A percentile compares a stretch with the other conserved stretches of the same genome.
These are phyloP conservation scores for Alcedo atthis DNA, from an alignment of 2,797 vertebrate genomes.

Conservation along the genomic window DNA sequence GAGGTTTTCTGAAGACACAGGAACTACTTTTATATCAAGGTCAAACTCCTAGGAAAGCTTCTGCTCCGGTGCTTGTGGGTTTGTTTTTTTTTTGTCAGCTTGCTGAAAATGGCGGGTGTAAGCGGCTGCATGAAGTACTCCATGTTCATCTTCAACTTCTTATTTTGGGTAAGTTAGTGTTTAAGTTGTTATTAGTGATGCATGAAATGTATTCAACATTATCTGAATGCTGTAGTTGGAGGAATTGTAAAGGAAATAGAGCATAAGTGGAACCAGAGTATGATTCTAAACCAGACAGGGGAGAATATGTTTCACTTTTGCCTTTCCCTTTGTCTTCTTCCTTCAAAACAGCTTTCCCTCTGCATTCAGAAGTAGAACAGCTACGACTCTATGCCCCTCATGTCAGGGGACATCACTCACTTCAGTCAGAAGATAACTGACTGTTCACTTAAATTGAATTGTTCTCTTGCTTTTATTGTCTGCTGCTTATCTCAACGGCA, in stretches of 20 bases:
- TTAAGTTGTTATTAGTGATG: constrained; percentile 43
- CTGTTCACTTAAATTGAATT: background rate
- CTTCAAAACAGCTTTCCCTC: background rate
- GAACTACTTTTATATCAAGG: background rate
- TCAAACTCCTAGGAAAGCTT: background rate
- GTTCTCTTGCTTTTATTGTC: background rate
- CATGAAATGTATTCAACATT: background rate
- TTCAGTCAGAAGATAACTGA: background rate
- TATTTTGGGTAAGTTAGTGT: constrained; percentile 82
- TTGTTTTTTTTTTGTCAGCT: background rate
- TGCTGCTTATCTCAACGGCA: background rate
- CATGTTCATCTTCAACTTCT: constrained; percentile 84
- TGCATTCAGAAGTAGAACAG: background rate
- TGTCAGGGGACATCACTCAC: background rate
- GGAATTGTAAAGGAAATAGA: constrained; percentile 28
- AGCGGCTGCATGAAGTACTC: constrained; percentile 79
- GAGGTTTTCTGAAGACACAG: background rate
- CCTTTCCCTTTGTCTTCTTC: background rate
- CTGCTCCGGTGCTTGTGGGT: background rate
- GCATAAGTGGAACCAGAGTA: constrained; percentile 27
- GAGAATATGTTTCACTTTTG: background rate
- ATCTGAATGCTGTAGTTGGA: constrained; percentile 12
- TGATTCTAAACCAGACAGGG: background rate
- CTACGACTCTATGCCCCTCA: background rate
- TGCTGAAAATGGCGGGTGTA: constrained; percentile 78